Percentiles rank a stretch among this genome's conserved stretches.
Evolutionary conservation across 2,888 invertebrate genomes (phyloP).

Genomic region (Ormyrus pomaceus): DNA sequence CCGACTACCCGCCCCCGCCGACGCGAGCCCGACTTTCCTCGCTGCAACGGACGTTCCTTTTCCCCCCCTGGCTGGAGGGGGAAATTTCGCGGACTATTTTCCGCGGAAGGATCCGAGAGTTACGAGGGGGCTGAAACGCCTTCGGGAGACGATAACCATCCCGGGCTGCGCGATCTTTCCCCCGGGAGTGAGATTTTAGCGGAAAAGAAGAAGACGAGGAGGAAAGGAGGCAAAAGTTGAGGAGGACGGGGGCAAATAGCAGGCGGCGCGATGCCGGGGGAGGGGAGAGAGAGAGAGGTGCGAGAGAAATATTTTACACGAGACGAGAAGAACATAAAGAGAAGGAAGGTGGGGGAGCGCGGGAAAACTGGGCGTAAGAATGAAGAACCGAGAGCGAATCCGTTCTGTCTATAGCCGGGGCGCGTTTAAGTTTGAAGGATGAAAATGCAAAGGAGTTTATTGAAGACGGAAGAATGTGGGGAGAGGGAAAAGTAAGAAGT

Average conservation of each 20-base stretch:
- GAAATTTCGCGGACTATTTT: constrained; percentile 55
- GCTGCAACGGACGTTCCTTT: too few relatives aligned
- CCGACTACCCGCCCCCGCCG: not conserved
- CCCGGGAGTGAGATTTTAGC: constrained; percentile 58
- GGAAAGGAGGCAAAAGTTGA: constrained; percentile 8
- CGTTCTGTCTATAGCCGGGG: constrained; percentile 48
- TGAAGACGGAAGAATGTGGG: constrained; percentile 27
- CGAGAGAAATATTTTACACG: constrained; percentile 48
- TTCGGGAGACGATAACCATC: constrained; percentile 67
- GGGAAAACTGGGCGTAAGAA: constrained; percentile 36
- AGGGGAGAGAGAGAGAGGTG: constrained; percentile 25
- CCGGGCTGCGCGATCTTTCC: constrained; percentile 62
- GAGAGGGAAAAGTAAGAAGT: not conserved
- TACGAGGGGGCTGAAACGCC: constrained; percentile 60
- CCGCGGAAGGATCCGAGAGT: constrained; percentile 56
- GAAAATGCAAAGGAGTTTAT: constrained; percentile 50
- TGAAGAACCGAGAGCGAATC: constrained; percentile 12
- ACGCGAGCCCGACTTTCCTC: too few relatives aligned
- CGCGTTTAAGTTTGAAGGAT: constrained; percentile 53
- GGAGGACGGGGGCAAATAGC: too few relatives aligned
- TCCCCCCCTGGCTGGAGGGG: constrained; percentile 8
- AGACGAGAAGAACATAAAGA: constrained; percentile 7
- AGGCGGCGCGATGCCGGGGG: not conserved
- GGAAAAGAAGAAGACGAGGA: constrained; percentile 19
- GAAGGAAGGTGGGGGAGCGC: constrained; percentile 1